These are phyloP conservation scores for Ostrea edulis DNA, from an alignment of 1,140 invertebrate genomes.

Conservation along the genomic window DNA sequence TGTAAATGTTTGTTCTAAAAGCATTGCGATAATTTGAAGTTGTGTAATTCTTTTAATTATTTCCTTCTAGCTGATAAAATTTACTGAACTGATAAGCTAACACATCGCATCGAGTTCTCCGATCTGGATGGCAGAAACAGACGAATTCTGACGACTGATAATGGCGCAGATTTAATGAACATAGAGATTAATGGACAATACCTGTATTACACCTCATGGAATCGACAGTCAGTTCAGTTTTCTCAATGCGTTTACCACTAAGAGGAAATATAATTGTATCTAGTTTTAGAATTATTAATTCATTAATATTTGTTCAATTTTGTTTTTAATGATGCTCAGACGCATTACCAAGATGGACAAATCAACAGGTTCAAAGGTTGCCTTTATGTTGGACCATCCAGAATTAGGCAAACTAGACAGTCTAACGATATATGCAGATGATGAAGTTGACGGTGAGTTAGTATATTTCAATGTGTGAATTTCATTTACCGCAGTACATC, in stretches of 20 bases:
- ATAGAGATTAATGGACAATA: slow-evolving; percentile 7
- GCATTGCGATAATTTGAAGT: too few relatives aligned
- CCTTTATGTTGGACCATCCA: slow-evolving; percentile 1
- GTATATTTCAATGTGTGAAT: not conserved
- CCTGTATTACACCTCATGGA: slow-evolving; percentile 40
- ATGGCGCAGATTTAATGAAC: slow-evolving; percentile 11
- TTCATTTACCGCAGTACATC: not conserved
- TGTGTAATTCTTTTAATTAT: too few relatives aligned
- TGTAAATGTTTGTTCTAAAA: too few relatives aligned
- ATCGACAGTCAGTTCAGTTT: slow-evolving; percentile 8
- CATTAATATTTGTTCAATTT: not conserved
- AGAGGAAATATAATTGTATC: not conserved
- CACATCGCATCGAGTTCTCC: not conserved
- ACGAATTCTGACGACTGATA: not conserved
- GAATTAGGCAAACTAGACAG: slow-evolving; percentile 13
- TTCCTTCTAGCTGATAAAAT: slow-evolving; percentile 17
- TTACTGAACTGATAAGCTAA: slow-evolving; percentile 30
- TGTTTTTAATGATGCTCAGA: not conserved
- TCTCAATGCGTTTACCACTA: too few relatives aligned
- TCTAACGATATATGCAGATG: slow-evolving; percentile 1
- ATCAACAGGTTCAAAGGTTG: not conserved
- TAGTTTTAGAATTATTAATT: not conserved
- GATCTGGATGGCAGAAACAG: slow-evolving; percentile 29
- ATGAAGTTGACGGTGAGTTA: not conserved
- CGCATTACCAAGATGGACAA: slow-evolving; percentile 29